Base-by-base conservation (phyloP, 2,888 invertebrate species). In the Drosophila tripunctata region DNA sequence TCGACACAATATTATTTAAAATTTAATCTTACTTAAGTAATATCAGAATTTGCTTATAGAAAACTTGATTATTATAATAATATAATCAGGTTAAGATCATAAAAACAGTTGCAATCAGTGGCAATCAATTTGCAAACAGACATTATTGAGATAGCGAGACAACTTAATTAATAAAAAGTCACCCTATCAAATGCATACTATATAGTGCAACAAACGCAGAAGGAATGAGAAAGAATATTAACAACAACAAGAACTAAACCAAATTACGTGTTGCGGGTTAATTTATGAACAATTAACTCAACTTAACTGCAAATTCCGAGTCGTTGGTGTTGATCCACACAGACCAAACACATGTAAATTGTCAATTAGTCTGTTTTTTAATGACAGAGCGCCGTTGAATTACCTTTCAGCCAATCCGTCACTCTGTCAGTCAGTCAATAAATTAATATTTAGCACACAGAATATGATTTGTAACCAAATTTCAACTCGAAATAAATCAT, bases 261-360 rank as follows among this genome's bases (percentile, higher is more conserved):
- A 5, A 10, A 15, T 19, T 54, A 56, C 27, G 21, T 44, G 27
- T 50, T 51, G 22, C n/a, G 19, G 15, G 17, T 24, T 56, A 48
- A 33, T 31, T 58, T 7, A 51, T 67, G 48, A 72, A 67, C 69
- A 80, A 80, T 80, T 72, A 41, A 47, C 24, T 41, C 8, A 56
- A 31, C 41, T 36, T 52, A 45, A 55, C 36, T 38, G 38, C 47
- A 55, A 57, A 54, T 41, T 57, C 40, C 50, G 19, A 48, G 19
- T 19, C 31, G 30, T 58, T 36, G 45, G 44, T 50, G 57, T 19
- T n/a, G n/a, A n/a, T 5, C 27, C 45, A 47, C 27, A 40, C 44
- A 24, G 21, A 36, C n/a, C n/a, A 36, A 58, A 65, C 58, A 64
- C 10, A 33, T 51, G 57, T 70, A 47, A 71, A 41, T 31, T 71